Conservation (phyloP, 2,888 invertebrate species). For the Dorcus parallelipipedus region DNA sequence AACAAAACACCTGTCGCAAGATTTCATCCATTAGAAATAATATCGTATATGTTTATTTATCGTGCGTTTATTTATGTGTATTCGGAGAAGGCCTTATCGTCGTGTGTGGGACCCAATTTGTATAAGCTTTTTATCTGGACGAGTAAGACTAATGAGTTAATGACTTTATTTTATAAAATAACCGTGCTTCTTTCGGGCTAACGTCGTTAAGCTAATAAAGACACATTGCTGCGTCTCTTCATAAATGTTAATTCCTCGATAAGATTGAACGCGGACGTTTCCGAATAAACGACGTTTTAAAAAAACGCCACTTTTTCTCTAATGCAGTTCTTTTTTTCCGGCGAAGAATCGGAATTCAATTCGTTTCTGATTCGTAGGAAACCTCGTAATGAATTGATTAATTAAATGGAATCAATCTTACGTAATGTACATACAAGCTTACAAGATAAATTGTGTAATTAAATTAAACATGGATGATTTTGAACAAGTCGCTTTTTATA, state of each 20-base stretch:
- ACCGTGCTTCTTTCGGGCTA: not conserved
- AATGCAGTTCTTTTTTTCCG: no score
- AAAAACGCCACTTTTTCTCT: not conserved
- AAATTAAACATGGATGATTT: no score
- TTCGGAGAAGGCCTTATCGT: not conserved
- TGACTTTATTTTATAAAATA: conserved; percentile 18
- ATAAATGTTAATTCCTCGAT: conserved; percentile 6
- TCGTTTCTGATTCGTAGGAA: no score
- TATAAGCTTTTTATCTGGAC: conserved; percentile 11
- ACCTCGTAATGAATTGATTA: no score
- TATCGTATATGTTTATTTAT: not conserved
- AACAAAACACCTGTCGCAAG: not conserved
- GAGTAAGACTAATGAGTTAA: conserved; percentile 15
- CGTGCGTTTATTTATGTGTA: not conserved
- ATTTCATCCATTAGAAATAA: not conserved
- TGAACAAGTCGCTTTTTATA: no score
- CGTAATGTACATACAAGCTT: no score
- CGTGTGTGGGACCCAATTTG: conserved; percentile 16
- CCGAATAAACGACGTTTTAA: not conserved
- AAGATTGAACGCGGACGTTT: not conserved
- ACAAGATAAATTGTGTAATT: no score
- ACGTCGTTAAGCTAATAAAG: not conserved
- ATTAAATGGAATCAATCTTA: no score
- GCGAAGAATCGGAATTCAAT: no score
- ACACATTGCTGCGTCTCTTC: not conserved